These are phyloP conservation scores for Dromius quadrimaculatus DNA, from an alignment of 2,888 invertebrate genomes.

Conservation along the genomic window DNA sequence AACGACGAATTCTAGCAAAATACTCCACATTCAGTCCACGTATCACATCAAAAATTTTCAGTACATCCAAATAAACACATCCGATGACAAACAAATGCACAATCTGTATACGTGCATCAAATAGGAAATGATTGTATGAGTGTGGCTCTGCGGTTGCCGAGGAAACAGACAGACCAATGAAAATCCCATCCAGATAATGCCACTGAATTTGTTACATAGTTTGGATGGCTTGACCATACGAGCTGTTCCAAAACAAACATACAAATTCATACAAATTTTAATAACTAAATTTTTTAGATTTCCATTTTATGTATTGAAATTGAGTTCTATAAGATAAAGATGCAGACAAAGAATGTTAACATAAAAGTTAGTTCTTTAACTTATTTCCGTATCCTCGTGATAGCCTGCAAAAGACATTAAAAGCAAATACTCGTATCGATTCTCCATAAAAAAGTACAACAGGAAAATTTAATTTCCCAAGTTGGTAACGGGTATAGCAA, in stretches of 20 bases:
- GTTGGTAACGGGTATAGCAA: slow-evolving; percentile 33
- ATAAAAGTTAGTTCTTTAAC: too few relatives aligned
- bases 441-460: slow-evolving; percentile 42
- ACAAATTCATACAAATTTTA: too few relatives aligned
- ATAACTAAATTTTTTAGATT: too few relatives aligned
- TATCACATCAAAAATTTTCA: slow-evolving; percentile 23
- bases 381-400: neutral
- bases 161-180: too few relatives aligned
- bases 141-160: neutral
- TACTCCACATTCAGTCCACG: neutral
- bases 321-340: too few relatives aligned
- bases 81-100: slow-evolving; percentile 34
- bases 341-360: too few relatives aligned
- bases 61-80: slow-evolving; percentile 12
- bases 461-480: slow-evolving; percentile 47
- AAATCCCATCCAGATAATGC: too few relatives aligned
- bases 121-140: neutral
- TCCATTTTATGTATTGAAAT: too few relatives aligned
- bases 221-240: too few relatives aligned
- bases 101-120: slow-evolving; percentile 33
- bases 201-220: too few relatives aligned
- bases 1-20: too few relatives aligned
- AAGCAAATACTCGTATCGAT: slow-evolving; percentile 25
- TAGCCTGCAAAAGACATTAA: slow-evolving; percentile 35
- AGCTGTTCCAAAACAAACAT: too few relatives aligned